Conservation (phyloP, 2,797 vertebrate genomes). For the Otolemur crassicaudatus region DNA sequence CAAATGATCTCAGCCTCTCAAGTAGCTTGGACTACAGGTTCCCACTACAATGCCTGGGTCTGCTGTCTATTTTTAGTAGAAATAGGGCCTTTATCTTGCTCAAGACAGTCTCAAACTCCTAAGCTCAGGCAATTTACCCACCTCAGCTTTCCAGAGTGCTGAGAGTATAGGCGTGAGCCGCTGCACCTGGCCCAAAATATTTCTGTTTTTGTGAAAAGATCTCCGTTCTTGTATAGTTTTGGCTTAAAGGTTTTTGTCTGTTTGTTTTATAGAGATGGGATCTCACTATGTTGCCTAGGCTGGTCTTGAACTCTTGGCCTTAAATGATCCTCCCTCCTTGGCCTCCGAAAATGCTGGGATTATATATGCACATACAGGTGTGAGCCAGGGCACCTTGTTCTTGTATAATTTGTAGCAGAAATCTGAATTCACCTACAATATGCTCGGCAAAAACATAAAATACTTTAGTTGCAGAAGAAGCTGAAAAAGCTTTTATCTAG, state of each 20-base stretch:
- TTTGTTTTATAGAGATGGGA: not conserved
- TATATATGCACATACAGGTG: not conserved
- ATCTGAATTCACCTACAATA: conserved; percentile 8
- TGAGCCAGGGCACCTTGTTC: not conserved
- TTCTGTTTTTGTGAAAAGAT: not conserved
- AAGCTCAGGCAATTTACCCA: too few relatives aligned
- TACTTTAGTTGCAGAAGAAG: not conserved
- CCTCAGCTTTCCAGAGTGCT: too few relatives aligned
- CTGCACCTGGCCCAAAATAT: not conserved
- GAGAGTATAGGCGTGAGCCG: too few relatives aligned
- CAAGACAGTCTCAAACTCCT: too few relatives aligned
- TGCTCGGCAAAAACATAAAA: not conserved
- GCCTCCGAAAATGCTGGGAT: not conserved
- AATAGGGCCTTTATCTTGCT: too few relatives aligned
- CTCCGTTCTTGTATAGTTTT: conserved; percentile 24
- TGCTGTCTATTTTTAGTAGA: too few relatives aligned
- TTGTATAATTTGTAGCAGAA: not conserved
- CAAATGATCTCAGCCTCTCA: too few relatives aligned
- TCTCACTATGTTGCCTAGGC: not conserved
- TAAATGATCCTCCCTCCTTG: not conserved
- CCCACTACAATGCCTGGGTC: too few relatives aligned
- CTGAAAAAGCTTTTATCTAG: not conserved
- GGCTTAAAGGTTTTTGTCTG: not conserved
- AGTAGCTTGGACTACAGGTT: too few relatives aligned
- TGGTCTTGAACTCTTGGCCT: not conserved